Percentiles rank a stretch among this genome's conserved stretches.
Conservation (phyloP, 2,797 vertebrate species). For the Tarsius wallacei region DNA sequence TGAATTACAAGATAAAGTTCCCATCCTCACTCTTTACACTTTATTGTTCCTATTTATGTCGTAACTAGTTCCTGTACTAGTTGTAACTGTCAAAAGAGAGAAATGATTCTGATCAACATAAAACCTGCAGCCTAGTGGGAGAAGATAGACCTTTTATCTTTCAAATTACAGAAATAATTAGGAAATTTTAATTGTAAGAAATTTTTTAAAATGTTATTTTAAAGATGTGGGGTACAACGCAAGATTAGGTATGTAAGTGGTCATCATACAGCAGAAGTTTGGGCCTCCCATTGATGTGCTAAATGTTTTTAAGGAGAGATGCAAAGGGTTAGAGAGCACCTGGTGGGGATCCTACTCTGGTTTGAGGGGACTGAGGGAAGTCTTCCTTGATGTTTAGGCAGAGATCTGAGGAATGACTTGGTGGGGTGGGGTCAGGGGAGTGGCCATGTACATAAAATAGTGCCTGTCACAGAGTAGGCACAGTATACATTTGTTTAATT, state of each 20-base stretch:
- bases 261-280: too few species aligned
- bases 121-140: neutral
- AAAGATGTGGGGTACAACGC: too few species aligned
- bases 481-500: conserved; percentile 3
- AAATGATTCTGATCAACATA: neutral
- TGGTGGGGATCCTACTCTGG: neutral
- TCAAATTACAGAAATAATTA: neutral
- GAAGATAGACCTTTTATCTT: neutral
- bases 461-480: neutral
- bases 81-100: neutral
- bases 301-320: neutral
- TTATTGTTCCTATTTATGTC: conserved; percentile 51
- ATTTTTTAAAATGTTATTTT: too few species aligned
- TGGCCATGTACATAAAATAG: neutral
- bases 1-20: conserved; percentile 85
- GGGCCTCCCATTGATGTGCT: neutral
- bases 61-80: neutral
- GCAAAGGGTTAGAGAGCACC: neutral
- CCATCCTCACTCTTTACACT: conserved; percentile 76
- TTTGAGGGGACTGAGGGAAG: neutral
- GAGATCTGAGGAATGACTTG: neutral
- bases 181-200: neutral
- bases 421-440: neutral
- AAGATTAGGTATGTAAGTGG: too few species aligned
- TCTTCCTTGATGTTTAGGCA: neutral